Conservation (phyloP, 92 coral and sea anemone species). For the Zoanthus sociatus region DNA sequence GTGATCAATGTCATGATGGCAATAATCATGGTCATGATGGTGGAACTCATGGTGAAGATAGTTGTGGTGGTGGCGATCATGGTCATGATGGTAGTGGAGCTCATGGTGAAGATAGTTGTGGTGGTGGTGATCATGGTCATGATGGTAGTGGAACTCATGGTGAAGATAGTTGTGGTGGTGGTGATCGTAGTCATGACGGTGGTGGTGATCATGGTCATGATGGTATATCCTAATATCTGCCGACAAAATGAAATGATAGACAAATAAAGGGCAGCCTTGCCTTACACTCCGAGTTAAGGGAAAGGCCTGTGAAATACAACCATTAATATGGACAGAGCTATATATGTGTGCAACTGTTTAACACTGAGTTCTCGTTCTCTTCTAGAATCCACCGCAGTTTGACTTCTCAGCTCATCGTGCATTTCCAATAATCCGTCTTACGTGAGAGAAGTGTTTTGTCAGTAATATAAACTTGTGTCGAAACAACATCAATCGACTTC, state of each 20-base stretch:
- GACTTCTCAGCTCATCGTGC: constrained; percentile 94
- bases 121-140: not conserved
- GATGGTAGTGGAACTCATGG: no score
- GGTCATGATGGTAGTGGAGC: not conserved
- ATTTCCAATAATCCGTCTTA: constrained; percentile 89
- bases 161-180: no score
- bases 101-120: not conserved
- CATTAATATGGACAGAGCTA: not conserved
- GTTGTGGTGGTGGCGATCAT: not conserved
- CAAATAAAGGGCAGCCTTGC: no score
- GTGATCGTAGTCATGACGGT: no score
- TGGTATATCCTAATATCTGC: not conserved
- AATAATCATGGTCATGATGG: not conserved
- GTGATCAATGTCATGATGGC: not conserved
- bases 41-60: not conserved
- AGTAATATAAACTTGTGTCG: no score
- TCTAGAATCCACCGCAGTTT: constrained; percentile 83
- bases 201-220: no score
- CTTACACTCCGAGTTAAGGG: no score
- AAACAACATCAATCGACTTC: no score
- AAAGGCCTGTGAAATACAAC: no score
- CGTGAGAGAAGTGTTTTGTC: constrained; percentile 11
- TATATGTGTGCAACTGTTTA: not conserved
- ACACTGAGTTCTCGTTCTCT: constrained; percentile 1
- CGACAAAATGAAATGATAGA: not conserved